phyloP scores from a whole-genome alignment of 2,888 invertebrate species.

The Meiosimyza platycephala region DNA sequence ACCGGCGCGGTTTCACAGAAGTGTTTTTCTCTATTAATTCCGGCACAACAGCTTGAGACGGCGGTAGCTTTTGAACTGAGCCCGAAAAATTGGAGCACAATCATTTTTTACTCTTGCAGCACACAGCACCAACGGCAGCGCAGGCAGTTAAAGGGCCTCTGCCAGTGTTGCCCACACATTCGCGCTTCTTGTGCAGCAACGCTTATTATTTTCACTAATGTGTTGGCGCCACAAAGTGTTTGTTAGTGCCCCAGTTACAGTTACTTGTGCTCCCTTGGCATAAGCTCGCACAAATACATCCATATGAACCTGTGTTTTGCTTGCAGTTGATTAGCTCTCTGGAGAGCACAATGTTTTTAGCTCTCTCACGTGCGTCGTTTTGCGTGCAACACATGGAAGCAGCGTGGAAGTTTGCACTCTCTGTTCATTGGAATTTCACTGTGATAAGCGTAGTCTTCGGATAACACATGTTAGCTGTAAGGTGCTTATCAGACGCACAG shows the following conservation, averaged over 20 bases:
- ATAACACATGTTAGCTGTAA: background rate
- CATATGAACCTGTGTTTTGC: no score
- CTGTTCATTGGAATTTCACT: constrained; percentile 12
- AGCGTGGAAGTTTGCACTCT: background rate
- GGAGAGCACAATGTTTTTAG: background rate
- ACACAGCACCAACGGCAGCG: constrained; percentile 31
- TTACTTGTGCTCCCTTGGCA: background rate
- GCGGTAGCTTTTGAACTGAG: constrained; percentile 60
- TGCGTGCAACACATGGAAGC: constrained; percentile 19
- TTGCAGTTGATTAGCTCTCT: no score
- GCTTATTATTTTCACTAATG: background rate
- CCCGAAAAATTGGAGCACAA: constrained; percentile 32
- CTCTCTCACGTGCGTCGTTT: background rate
- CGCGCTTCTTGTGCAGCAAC: background rate
- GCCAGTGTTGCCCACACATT: constrained; percentile 7
- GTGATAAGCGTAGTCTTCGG: background rate
- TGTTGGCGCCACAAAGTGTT: constrained; percentile 18
- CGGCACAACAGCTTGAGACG: constrained; percentile 54
- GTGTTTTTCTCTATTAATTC: constrained; percentile 47
- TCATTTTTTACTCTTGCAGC: constrained; percentile 14
- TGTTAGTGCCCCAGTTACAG: background rate
- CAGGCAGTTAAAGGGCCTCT: constrained; percentile 4
- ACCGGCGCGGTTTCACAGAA: constrained; percentile 57
- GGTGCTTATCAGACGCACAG: constrained; percentile 14
- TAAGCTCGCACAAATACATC: no score